Evolutionary conservation across 2,113 vertebrate genomes (phyloP), one percentile per base, ranked within the genome.

Genomic region (Piprites chloris): DNA sequence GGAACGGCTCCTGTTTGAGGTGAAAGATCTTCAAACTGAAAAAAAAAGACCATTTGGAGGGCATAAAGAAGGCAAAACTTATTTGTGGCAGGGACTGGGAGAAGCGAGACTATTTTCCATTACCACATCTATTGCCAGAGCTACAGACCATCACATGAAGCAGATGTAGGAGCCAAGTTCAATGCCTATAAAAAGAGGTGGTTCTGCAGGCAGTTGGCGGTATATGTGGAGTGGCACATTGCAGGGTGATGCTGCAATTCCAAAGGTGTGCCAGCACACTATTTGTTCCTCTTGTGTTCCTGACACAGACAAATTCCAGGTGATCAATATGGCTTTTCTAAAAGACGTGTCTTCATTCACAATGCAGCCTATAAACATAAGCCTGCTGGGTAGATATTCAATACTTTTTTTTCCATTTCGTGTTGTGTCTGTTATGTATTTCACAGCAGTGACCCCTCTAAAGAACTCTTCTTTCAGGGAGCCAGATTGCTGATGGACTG

Each of bases 401-500:
- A 26, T 27, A 13, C 8, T 26, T 10, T 41, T 3, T 77, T 87
- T 56, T 47, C 21, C 30, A 22, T 47, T 83, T 62, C 24, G 17
- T 41, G 12, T 18, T 59, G 7, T 37, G 32, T 50, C 21, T 79
- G 32, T 53, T 67, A 18, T 3, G 17, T 23, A 35, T 55, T 74
- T 37, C 32, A 50, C 28, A 84, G 14, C 39, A 35, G 1, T 41
- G 32, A 41, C 4, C 3, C 14, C 12, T 66, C 12, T 69, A 32
- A 58, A 20, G 12, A 65, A 8, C 5, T 2, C 22, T n/a, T 46
- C 21, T 53, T 74, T 41, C 28, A 37, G 33, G 33, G 11, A 69
- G 20, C 14, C 21, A 39, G 28, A 8, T 13, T 0, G 0, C 28
- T n/a, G 39, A 20, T 13, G 35, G 26, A n/a, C 27, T 0, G 0